Conservation (phyloP, 2,113 vertebrate species). For the Xenotilapia flavipinnis region DNA sequence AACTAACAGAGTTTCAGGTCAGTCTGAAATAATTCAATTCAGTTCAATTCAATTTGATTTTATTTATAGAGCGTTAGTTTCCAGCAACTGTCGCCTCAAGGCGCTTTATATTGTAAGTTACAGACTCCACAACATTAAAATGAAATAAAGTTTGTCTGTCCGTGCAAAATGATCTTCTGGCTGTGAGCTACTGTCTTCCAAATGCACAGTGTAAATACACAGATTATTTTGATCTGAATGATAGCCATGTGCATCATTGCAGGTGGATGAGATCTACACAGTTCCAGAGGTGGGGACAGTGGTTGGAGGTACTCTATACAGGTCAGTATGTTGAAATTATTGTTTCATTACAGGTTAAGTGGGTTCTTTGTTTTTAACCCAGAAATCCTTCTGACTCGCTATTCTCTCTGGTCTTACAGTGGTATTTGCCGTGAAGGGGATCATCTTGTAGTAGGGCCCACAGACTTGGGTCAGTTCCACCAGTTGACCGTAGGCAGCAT, state of each 20-base stretch:
- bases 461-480: slow-evolving; percentile 85
- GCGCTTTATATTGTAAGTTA: neutral
- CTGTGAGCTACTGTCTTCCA: neutral
- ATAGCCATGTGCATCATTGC: neutral
- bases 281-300: slow-evolving; percentile 98
- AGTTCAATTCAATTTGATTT: neutral
- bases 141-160: neutral
- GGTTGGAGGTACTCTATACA: slow-evolving; percentile 94
- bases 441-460: slow-evolving; percentile 90
- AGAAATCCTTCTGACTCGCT: neutral
- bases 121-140: neutral
- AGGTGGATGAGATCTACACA: slow-evolving; percentile 99
- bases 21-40: neutral
- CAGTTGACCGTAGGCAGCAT: slow-evolving; percentile 90
- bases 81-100: neutral
- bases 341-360: neutral
- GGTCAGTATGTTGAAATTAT: slow-evolving; percentile 67
- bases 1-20: slow-evolving; percentile 96
- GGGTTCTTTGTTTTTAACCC: neutral
- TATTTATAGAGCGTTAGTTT: neutral
- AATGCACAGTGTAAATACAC: neutral
- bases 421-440: slow-evolving; percentile 97
- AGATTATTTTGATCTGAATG: neutral
- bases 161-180: neutral
- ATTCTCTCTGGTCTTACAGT: slow-evolving; percentile 59